These are phyloP conservation scores for Athripsodes cinereus DNA, from an alignment of 2,888 invertebrate genomes.

Conservation along the genomic window DNA sequence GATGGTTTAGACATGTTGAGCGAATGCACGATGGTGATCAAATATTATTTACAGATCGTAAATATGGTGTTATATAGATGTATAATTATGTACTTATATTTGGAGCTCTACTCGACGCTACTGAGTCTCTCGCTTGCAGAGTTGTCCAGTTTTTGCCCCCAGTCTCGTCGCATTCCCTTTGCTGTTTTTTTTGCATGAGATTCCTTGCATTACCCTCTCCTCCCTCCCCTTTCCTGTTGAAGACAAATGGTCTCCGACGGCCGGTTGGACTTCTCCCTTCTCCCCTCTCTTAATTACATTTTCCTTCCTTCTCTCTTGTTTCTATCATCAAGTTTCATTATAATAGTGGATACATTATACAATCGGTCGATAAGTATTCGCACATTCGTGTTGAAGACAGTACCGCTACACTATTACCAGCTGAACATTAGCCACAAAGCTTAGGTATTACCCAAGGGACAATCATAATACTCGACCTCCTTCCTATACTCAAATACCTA, in stretches of 20 bases:
- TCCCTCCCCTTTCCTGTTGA: slow-evolving; percentile 34
- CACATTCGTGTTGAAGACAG: background rate
- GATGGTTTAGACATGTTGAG: too few species aligned
- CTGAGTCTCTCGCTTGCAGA: slow-evolving; percentile 20
- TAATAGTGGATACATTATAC: slow-evolving; percentile 18
- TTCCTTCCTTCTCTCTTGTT: slow-evolving; percentile 18
- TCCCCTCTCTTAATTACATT: slow-evolving; percentile 34
- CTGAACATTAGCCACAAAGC: too few species aligned
- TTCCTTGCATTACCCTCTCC: slow-evolving; percentile 22
- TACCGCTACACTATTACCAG: too few species aligned
- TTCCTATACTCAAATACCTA: too few species aligned
- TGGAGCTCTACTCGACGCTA: slow-evolving; percentile 3
- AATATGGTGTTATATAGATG: background rate
- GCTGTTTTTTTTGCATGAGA: slow-evolving; percentile 26
- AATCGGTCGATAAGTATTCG: slow-evolving; percentile 25
- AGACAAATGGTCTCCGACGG: slow-evolving; percentile 45
- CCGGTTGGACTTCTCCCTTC: slow-evolving; percentile 33
- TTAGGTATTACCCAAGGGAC: too few species aligned
- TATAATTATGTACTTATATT: background rate
- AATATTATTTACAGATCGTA: background rate
- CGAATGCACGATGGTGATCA: too few species aligned
- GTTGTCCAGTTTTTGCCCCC: slow-evolving; percentile 24
- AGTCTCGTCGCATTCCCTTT: slow-evolving; percentile 27
- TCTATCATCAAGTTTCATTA: slow-evolving; percentile 19
- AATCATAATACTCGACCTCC: too few species aligned